phyloP scores from a whole-genome alignment of 2,797 vertebrate genomes.

The Clarias pachynema region DNA sequence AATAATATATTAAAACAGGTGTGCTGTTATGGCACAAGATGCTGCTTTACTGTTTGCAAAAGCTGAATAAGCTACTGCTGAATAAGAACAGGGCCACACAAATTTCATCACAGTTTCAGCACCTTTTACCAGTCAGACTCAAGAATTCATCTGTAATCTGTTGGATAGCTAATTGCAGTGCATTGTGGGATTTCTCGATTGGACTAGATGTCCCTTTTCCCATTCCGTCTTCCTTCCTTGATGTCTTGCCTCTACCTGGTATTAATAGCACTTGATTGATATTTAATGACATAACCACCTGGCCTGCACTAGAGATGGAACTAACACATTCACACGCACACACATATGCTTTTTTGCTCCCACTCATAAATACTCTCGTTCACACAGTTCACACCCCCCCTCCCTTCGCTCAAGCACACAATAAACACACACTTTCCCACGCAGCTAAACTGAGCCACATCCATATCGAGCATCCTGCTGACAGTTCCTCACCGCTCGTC shows the following conservation, averaged over 20 bases:
- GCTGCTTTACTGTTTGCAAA: too few species aligned
- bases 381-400: conserved; percentile 7
- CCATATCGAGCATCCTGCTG: conserved; percentile 20
- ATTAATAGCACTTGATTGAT: conserved; percentile 61
- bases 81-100: too few species aligned
- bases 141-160: too few species aligned
- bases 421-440: conserved; percentile 48
- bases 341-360: conserved; percentile 27
- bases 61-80: too few species aligned
- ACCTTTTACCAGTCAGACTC: too few species aligned
- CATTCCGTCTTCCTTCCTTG: background rate
- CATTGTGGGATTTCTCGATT: too few species aligned
- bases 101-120: too few species aligned
- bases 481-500: background rate
- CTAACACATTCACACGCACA: conserved; percentile 39
- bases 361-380: conserved; percentile 39
- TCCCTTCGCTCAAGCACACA: conserved; percentile 8
- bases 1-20: too few species aligned
- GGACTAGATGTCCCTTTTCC: too few species aligned
- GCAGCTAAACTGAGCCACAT: conserved; percentile 35
- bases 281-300: conserved; percentile 66
- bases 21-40: too few species aligned
- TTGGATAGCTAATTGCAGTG: too few species aligned
- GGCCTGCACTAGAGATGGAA: conserved; percentile 47
- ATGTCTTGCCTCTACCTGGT: conserved; percentile 21